phyloP scores from a whole-genome alignment of 2,888 invertebrate genomes.

The Lasioglossum marginatum region DNA sequence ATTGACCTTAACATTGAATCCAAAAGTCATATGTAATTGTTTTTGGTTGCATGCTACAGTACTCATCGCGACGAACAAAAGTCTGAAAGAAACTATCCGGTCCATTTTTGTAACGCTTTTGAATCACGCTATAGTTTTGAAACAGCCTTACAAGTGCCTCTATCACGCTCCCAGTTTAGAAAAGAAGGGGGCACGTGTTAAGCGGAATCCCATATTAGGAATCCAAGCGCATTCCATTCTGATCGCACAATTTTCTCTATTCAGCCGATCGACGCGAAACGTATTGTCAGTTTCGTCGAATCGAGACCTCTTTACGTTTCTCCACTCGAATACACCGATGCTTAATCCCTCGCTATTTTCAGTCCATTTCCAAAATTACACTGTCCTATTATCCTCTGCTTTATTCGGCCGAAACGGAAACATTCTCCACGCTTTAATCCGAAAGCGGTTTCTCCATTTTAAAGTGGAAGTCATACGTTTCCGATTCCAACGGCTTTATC shows the following conservation, averaged over 20 bases:
- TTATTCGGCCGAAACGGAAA: neutral
- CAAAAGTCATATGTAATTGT: too few species aligned
- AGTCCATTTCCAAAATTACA: neutral
- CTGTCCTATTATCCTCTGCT: neutral
- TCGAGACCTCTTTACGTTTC: neutral
- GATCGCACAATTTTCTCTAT: slow-evolving; percentile 51
- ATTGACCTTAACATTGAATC: too few species aligned
- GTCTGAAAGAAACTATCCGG: too few species aligned
- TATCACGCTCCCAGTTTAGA: slow-evolving; percentile 18
- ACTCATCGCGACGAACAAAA: too few species aligned
- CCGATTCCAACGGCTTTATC: neutral
- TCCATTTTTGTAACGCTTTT: too few species aligned
- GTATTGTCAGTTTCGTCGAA: slow-evolving; percentile 27
- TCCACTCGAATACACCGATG: neutral
- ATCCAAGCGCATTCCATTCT: slow-evolving; percentile 60
- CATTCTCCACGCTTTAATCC: neutral
- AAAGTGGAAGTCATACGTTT: neutral
- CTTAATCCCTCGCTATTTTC: neutral
- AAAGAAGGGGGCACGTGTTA: slow-evolving; percentile 46
- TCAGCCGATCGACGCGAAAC: slow-evolving; percentile 38
- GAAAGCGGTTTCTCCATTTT: neutral
- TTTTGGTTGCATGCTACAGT: too few species aligned
- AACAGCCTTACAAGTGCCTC: slow-evolving; percentile 7
- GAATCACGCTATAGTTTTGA: too few species aligned
- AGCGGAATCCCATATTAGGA: slow-evolving; percentile 62